Percentiles rank a stretch among this genome's conserved stretches.
phyloP scores from a whole-genome alignment of 2,888 invertebrate genomes.

The Deilephila porcellus region DNA sequence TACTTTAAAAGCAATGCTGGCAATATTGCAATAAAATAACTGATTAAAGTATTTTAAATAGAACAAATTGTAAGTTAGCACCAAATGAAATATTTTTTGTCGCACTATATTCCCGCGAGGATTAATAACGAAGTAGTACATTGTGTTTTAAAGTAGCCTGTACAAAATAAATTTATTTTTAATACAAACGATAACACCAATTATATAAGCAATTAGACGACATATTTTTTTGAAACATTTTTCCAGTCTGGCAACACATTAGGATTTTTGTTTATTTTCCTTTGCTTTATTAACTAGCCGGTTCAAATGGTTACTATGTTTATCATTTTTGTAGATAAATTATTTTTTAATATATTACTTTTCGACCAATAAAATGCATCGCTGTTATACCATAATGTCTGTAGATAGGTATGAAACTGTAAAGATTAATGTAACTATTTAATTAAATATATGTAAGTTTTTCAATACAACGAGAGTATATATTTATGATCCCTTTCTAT shows the following conservation, averaged over 20 bases:
- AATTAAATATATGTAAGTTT: constrained; percentile 84
- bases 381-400: constrained; percentile 77
- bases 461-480: constrained; percentile 55
- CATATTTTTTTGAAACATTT: constrained; percentile 38
- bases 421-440: constrained; percentile 84
- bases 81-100: background rate
- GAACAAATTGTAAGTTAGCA: background rate
- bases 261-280: constrained; percentile 52
- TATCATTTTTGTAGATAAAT: constrained; percentile 60
- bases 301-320: constrained; percentile 73
- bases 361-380: constrained; percentile 81
- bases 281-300: constrained; percentile 60
- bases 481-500: background rate
- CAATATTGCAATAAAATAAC: background rate
- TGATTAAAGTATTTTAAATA: background rate
- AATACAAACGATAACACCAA: constrained; percentile 28
- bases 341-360: constrained; percentile 79
- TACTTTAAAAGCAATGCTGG: constrained; percentile 31
- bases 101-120: background rate
- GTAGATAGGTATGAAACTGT: constrained; percentile 82
- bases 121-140: background rate
- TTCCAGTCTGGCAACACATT: constrained; percentile 60
- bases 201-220: constrained; percentile 33
- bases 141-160: background rate
- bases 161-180: constrained; percentile 21